These are phyloP conservation scores for Calephelis virginiensis DNA, from an alignment of 1,140 invertebrate genomes.

Conservation along the genomic window DNA sequence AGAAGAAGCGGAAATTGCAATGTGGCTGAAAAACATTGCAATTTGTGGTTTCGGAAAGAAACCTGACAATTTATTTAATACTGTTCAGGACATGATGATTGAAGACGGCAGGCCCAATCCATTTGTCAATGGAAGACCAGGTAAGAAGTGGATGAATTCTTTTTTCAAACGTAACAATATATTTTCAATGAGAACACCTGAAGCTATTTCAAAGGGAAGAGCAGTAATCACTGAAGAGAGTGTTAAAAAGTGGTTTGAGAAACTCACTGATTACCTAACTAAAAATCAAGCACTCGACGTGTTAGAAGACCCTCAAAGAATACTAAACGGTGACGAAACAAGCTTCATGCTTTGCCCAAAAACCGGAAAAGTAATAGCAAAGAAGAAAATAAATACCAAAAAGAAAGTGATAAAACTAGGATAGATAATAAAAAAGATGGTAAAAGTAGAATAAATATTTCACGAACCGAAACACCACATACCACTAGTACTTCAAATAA, in stretches of 20 bases:
- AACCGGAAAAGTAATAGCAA: constrained; percentile 21
- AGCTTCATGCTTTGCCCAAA: constrained; percentile 18
- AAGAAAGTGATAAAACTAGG: too few relatives aligned
- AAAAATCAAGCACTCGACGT: background rate
- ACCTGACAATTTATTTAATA: constrained; percentile 2
- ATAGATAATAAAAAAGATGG: too few relatives aligned
- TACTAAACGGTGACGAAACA: constrained; percentile 20
- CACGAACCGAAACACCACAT: too few relatives aligned
- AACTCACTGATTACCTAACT: background rate
- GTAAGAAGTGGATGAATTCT: background rate
- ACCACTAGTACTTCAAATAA: too few relatives aligned
- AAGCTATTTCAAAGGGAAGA: background rate
- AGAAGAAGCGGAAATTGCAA: background rate
- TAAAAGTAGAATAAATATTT: too few relatives aligned
- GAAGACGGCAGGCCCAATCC: background rate
- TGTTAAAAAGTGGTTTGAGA: background rate
- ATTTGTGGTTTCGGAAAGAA: background rate
- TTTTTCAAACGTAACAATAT: background rate
- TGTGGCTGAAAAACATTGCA: background rate
- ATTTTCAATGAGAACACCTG: background rate
- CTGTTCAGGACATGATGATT: background rate
- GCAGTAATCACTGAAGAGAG: constrained; percentile 1
- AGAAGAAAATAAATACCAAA: too few relatives aligned
- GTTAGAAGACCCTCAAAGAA: constrained; percentile 7
- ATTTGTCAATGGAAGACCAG: too few relatives aligned